Conservation (phyloP, 2,797 vertebrate species). For the Craterocephalus amniculus region DNA sequence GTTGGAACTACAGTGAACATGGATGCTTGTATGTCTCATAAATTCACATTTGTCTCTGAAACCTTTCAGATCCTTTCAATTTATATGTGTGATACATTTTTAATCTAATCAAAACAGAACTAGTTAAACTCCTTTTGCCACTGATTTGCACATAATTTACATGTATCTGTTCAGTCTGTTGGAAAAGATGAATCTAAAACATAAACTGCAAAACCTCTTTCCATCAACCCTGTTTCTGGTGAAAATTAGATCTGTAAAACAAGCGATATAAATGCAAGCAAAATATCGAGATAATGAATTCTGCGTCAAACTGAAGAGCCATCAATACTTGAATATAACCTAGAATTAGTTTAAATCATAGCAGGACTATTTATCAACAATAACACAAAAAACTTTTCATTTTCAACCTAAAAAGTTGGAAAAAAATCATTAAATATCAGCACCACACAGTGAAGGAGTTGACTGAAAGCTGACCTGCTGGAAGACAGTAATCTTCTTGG, state of each 20-base stretch:
- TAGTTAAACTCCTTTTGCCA: too few species aligned
- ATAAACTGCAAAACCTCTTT: background rate
- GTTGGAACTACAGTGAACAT: too few species aligned
- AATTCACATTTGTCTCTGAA: too few species aligned
- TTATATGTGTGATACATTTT: too few species aligned
- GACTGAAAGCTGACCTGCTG: constrained; percentile 88
- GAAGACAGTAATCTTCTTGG: constrained; percentile 91
- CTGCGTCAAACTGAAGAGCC: too few species aligned
- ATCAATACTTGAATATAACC: background rate
- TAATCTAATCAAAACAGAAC: too few species aligned
- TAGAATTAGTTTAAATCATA: background rate
- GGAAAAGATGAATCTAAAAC: background rate
- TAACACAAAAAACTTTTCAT: background rate
- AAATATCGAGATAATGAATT: background rate
- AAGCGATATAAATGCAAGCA: background rate
- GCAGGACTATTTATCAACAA: constrained; percentile 6
- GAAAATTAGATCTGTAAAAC: background rate
- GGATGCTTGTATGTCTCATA: too few species aligned
- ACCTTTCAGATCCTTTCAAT: too few species aligned
- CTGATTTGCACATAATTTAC: too few species aligned
- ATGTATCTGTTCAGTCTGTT: too few species aligned
- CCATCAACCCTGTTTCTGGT: background rate
- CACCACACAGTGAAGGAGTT: constrained; percentile 17
- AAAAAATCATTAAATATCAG: constrained; percentile 1
- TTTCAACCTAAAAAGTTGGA: background rate